Base-by-base conservation (phyloP, 2,888 invertebrate genomes). In the Mythimna lalbum region DNA sequence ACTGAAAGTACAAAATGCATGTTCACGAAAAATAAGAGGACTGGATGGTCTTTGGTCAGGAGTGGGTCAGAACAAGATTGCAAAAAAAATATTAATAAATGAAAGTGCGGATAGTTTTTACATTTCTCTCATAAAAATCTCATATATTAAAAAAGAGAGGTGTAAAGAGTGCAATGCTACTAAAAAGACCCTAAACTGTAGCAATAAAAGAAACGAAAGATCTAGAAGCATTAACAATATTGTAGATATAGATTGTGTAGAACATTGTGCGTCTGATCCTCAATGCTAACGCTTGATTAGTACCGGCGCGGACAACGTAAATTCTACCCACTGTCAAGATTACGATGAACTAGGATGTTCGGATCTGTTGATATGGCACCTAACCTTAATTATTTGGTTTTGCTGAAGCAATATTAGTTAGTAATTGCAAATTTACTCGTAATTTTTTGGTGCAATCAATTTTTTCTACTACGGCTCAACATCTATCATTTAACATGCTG, bases 201-300 rank as follows among this genome's bases (percentile, higher is more conserved):
- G 5, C 5, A 55, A 50, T 47, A 55, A 62, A 36, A 33, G 14
- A 31, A 50, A 23, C 10, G 19, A 55, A 50, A n/a, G 27, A 12
- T 19, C 19, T 23, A 36, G 33, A 62, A 31, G 27, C 64, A 62
- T 33, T 77, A 36, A 64, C 50, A 55, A 33, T 80, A 7, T 9
- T 55, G 53, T 36, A 60, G 53, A 17, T 43, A 59, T 64, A 68
- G 76, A 69, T 62, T 57, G 63, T 36, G 52, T 67, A 55, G 33
- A 65, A 50, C 66, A 69, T 60, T 56, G 69, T 52, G 73, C 68
- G 82, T 75, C 70, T 63, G 73, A 66, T 43, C 61, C 63, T 78
- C 73, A 82, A 80, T 81, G 69, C 74, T 82, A 74, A 73, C 79
- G 69, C 73, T 87, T 86, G 88, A 88, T 88, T 87, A 88, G 84